Conservation (phyloP, 1,140 invertebrate genomes). For the Pogonomyrmex barbatus region DNA sequence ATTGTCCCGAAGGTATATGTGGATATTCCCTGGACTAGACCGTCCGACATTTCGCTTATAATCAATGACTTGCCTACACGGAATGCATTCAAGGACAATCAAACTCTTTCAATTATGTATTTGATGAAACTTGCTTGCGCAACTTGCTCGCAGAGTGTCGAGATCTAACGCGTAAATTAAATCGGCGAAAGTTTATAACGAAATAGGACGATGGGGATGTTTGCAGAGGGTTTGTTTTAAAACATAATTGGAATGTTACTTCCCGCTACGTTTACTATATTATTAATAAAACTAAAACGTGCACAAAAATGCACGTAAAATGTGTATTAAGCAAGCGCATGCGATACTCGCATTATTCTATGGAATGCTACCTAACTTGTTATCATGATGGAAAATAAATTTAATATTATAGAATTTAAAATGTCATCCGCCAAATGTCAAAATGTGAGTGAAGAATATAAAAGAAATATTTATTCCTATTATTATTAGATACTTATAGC, state of each 20-base stretch:
- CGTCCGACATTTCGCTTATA: slow-evolving; percentile 52
- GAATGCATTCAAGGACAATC: slow-evolving; percentile 56
- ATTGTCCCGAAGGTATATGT: slow-evolving; percentile 2
- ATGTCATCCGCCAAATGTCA: neutral
- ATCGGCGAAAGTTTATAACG: slow-evolving; percentile 8
- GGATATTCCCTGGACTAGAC: slow-evolving; percentile 5
- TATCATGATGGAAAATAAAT: no score
- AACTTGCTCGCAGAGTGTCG: neutral
- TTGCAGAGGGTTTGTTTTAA: neutral
- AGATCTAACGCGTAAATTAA: slow-evolving; percentile 43
- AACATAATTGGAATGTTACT: neutral
- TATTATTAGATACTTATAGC: neutral
- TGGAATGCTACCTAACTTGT: no score
- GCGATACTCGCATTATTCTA: no score
- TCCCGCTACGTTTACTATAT: slow-evolving; percentile 7
- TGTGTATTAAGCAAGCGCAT: no score
- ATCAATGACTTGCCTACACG: slow-evolving; percentile 47
- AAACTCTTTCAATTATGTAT: slow-evolving; percentile 61
- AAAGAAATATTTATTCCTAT: neutral
- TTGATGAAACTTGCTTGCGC: slow-evolving; percentile 33
- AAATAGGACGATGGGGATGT: neutral
- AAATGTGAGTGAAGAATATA: no score
- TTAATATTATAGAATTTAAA: neutral
- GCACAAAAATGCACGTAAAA: no score
- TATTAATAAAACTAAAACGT: neutral